These are phyloP conservation scores for Leucophenga maculata DNA, from an alignment of 2,888 invertebrate species.

Conservation along the genomic window DNA sequence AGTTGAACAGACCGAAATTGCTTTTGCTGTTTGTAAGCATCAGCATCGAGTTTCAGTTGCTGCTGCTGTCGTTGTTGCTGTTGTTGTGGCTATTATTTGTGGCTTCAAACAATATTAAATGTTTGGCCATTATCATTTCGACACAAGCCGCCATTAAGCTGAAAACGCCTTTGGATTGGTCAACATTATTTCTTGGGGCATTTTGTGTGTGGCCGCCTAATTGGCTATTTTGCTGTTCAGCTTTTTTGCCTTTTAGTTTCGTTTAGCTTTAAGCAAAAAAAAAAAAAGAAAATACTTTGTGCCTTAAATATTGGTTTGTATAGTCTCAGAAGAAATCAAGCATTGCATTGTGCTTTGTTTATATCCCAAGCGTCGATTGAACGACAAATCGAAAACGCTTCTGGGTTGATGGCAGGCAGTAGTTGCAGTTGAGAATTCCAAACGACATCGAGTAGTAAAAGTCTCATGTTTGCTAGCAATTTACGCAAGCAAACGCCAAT, in stretches of 20 bases:
- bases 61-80: conserved; percentile 31
- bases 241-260: not conserved
- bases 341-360: not conserved
- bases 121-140: conserved; percentile 66
- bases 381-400: conserved; percentile 51
- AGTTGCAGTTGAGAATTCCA: conserved; percentile 35
- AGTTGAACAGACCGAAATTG: conserved; percentile 35
- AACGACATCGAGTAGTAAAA: not conserved
- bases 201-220: conserved; percentile 23
- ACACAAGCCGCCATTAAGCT: conserved; percentile 49
- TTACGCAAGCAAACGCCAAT: conserved; percentile 16
- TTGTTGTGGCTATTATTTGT: conserved; percentile 44
- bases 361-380: conserved; percentile 19
- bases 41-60: not conserved
- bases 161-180: conserved; percentile 36
- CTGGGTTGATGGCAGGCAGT: conserved; percentile 48
- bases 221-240: conserved; percentile 1
- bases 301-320: no score
- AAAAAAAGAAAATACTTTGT: no score
- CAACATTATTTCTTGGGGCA: conserved; percentile 24
- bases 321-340: no score
- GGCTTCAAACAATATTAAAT: conserved; percentile 61
- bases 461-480: not conserved
- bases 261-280: no score
- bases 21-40: conserved; percentile 37